Percentiles rank a stretch among this genome's conserved stretches.
Conservation (phyloP, 2,113 vertebrate genomes). For the Ifrita kowaldi region DNA sequence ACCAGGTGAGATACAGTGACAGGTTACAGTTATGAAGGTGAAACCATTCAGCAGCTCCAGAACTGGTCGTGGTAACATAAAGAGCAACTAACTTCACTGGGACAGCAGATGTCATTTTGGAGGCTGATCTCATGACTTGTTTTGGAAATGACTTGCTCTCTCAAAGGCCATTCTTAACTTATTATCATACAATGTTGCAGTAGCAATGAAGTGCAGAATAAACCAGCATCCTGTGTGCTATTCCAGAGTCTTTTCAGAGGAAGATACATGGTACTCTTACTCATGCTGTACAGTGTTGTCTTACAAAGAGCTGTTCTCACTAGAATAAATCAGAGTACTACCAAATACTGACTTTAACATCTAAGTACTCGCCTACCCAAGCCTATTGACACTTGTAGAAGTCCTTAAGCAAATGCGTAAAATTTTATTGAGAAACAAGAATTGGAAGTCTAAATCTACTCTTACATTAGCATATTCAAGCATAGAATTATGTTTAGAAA, state of each 20-base stretch:
- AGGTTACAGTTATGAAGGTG: neutral
- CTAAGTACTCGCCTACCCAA: neutral
- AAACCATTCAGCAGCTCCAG: neutral
- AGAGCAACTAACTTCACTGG: neutral
- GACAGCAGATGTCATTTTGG: neutral
- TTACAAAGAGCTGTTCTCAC: neutral
- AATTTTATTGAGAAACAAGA: neutral
- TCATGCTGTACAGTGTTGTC: neutral
- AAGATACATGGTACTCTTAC: neutral
- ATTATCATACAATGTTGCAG: neutral
- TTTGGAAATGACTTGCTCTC: neutral
- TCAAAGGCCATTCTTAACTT: neutral
- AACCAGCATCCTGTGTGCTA: neutral
- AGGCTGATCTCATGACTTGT: neutral
- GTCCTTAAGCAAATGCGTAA: neutral
- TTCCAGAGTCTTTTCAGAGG: neutral
- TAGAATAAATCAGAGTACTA: neutral
- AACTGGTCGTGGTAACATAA: neutral
- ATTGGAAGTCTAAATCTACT: neutral
- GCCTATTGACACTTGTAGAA: neutral
- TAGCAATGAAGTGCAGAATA: neutral
- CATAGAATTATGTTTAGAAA: neutral
- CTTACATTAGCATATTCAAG: neutral
- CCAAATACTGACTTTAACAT: neutral
- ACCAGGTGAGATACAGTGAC: neutral